A percentile compares a stretch with the other conserved stretches of the same genome.
Evolutionary conservation across 2,888 invertebrate species (phyloP).

Genomic region (Eurois occulta): DNA sequence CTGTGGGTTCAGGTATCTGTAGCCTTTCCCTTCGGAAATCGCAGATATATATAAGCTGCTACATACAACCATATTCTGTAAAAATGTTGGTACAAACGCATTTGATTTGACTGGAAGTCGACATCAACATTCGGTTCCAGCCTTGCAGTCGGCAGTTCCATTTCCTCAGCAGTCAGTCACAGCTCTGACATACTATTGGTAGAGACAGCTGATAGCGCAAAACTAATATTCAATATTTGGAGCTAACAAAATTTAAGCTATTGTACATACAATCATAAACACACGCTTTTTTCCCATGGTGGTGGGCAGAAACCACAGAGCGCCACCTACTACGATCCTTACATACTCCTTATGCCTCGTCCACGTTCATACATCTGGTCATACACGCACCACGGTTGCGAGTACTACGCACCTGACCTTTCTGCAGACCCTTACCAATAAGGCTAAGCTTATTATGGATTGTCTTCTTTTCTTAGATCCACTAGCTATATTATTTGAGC

Average conservation of each 20-base stretch:
- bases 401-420: too few relatives aligned
- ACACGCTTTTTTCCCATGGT: too few relatives aligned
- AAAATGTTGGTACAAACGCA: background rate
- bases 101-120: background rate
- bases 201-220: background rate
- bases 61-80: background rate
- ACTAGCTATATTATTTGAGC: background rate
- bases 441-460: background rate
- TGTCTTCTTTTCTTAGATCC: background rate
- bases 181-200: background rate
- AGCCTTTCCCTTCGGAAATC: background rate
- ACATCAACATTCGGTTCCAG: background rate
- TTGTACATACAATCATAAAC: too few relatives aligned
- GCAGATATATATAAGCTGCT: too few relatives aligned
- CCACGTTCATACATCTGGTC: too few relatives aligned
- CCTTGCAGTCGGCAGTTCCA: conserved; percentile 15
- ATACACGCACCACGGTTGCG: too few relatives aligned
- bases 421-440: too few relatives aligned
- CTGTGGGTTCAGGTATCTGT: background rate
- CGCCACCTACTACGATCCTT: too few relatives aligned
- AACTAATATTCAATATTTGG: background rate
- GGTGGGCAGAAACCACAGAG: too few relatives aligned
- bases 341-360: too few relatives aligned
- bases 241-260: background rate
- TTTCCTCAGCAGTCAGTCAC: conserved; percentile 25